Evolutionary conservation across 2,888 invertebrate genomes (phyloP).

Genomic region (Drosophila borealis): DNA sequence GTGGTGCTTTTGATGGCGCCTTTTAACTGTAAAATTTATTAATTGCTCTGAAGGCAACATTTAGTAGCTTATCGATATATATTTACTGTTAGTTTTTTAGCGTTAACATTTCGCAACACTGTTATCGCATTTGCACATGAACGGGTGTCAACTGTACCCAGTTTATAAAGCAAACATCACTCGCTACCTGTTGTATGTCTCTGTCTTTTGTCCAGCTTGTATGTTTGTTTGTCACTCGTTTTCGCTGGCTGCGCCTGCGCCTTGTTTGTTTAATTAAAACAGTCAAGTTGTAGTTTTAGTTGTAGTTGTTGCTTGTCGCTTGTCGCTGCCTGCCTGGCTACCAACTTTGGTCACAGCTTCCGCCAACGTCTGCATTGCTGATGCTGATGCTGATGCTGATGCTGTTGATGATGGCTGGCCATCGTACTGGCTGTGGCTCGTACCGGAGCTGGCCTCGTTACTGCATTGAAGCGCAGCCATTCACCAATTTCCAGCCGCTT

Average conservation of each 20-base stretch:
- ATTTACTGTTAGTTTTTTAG: background rate
- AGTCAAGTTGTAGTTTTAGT: slow-evolving; percentile 54
- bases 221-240: slow-evolving; percentile 34
- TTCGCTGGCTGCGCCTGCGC: slow-evolving; percentile 37
- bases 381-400: slow-evolving; percentile 13
- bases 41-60: no score
- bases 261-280: slow-evolving; percentile 77
- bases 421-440: slow-evolving; percentile 6
- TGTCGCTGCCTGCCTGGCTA: slow-evolving; percentile 34
- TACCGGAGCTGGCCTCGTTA: slow-evolving; percentile 57
- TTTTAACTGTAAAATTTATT: no score
- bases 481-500: slow-evolving; percentile 65
- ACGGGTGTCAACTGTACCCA: slow-evolving; percentile 65
- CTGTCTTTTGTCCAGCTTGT: slow-evolving; percentile 16
- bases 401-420: slow-evolving; percentile 4
- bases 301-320: slow-evolving; percentile 31
- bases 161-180: slow-evolving; percentile 38
- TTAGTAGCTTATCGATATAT: no score
- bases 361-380: slow-evolving; percentile 51
- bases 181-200: slow-evolving; percentile 62
- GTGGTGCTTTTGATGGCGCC: background rate
- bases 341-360: slow-evolving; percentile 80
- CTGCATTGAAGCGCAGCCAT: slow-evolving; percentile 75
- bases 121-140: slow-evolving; percentile 23
- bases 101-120: slow-evolving; percentile 7